Conservation (phyloP, 2,113 vertebrate genomes). For the Stegostoma tigrinum region DNA sequence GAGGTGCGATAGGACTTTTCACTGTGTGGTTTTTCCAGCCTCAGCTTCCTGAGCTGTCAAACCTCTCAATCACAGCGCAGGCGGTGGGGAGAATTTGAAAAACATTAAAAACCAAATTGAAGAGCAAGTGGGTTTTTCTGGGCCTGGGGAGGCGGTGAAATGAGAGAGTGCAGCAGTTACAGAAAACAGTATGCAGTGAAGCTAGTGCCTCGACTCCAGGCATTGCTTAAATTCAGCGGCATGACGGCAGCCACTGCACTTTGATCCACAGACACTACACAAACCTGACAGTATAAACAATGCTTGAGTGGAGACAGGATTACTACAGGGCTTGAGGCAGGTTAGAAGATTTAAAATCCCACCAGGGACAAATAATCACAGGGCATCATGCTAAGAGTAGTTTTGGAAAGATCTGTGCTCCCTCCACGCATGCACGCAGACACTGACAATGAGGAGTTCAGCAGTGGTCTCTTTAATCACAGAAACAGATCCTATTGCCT, state of each 20-base stretch:
- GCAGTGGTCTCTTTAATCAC: background rate
- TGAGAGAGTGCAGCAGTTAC: background rate
- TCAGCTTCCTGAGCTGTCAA: slow-evolving; percentile 36
- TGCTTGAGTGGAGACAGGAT: background rate
- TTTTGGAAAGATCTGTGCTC: background rate
- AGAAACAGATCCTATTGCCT: background rate
- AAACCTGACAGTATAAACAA: background rate
- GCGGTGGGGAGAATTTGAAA: background rate
- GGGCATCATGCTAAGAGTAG: background rate
- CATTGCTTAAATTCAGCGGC: background rate
- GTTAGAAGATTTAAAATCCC: background rate
- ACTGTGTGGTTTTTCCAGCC: slow-evolving; percentile 23
- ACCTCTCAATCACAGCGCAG: slow-evolving; percentile 15
- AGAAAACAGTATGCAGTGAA: background rate
- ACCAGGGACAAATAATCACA: background rate
- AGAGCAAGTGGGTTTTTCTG: background rate
- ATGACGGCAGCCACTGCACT: background rate
- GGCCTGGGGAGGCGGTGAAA: background rate
- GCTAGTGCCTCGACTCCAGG: background rate
- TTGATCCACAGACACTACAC: background rate
- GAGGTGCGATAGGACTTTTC: slow-evolving; percentile 35
- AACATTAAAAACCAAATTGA: background rate
- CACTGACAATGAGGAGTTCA: background rate
- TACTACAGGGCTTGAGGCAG: no score
- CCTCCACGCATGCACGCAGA: background rate